A percentile compares a stretch with the other conserved stretches of the same genome.
Evolutionary conservation across 2,113 vertebrate genomes (phyloP).

Genomic region (Daphoenositta chrysoptera): DNA sequence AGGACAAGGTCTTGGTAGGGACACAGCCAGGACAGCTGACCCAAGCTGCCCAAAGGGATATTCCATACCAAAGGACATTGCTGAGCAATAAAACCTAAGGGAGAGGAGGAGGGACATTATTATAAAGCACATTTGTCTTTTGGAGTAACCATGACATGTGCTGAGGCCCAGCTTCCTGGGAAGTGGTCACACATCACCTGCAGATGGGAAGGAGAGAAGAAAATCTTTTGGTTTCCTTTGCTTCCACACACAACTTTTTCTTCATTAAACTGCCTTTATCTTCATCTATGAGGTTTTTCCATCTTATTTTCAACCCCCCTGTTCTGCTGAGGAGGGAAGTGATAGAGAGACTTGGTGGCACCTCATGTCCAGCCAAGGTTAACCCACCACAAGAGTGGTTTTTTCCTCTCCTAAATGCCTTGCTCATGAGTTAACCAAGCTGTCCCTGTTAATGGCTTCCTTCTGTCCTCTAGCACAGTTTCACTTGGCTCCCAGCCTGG

Average conservation of each 20-base stretch:
- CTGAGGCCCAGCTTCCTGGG: not conserved
- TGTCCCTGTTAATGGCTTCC: constrained; percentile 33
- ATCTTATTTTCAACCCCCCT: not conserved
- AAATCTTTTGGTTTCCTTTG: not conserved
- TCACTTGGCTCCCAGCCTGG: constrained; percentile 25
- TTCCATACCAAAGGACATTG: not conserved
- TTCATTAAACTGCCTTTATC: not conserved
- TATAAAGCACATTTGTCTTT: not conserved
- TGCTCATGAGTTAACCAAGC: not conserved
- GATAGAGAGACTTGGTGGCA: not conserved
- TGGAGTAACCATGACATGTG: not conserved
- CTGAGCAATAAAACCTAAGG: not conserved
- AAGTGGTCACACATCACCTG: not conserved
- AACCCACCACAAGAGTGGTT: not conserved
- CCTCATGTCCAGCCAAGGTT: not conserved
- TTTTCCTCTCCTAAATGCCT: not conserved
- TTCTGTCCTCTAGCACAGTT: constrained; percentile 46
- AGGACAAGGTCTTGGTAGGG: not conserved
- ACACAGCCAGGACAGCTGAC: not conserved
- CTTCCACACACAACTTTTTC: not conserved
- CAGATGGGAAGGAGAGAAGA: not conserved
- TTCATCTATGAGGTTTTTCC: not conserved
- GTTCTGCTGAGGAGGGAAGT: not conserved
- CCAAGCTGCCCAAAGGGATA: not conserved
- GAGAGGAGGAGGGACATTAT: not conserved